Evolutionary conservation across 2,113 vertebrate species (phyloP).

Genomic region (Microtus richardsoni): DNA sequence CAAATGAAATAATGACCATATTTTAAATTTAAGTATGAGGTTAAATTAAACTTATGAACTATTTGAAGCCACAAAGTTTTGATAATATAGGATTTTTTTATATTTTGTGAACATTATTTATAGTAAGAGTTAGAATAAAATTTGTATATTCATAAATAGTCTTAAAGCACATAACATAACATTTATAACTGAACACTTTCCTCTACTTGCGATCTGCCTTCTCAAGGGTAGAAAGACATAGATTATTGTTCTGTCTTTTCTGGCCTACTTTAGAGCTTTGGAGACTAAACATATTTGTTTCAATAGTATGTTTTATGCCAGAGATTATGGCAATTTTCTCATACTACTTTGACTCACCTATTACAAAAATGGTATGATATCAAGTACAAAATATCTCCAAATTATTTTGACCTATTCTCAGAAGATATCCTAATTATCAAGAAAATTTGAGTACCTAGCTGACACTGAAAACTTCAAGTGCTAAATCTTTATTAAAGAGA

Average conservation of each 20-base stretch:
- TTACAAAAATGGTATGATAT: not conserved
- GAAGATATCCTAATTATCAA: constrained; percentile 8
- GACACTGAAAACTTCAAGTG: not conserved
- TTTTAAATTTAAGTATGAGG: constrained; percentile 3
- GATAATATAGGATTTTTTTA: not conserved
- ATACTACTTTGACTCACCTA: not conserved
- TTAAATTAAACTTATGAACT: not conserved
- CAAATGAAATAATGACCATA: not conserved
- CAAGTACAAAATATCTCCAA: not conserved
- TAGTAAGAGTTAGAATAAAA: no score
- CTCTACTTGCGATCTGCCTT: no score
- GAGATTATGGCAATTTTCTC: not conserved
- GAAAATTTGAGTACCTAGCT: not conserved
- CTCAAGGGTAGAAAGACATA: no score
- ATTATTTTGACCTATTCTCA: not conserved
- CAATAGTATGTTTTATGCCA: not conserved
- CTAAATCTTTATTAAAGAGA: not conserved
- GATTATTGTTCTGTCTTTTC: not conserved
- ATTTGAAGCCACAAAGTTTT: not conserved
- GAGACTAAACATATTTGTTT: not conserved
- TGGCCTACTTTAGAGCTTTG: not conserved
- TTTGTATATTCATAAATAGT: no score
- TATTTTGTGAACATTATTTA: no score
- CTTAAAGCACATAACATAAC: no score
- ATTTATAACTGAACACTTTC: no score